Conservation (phyloP, 2,797 vertebrate genomes). For the Silurus aristotelis region DNA sequence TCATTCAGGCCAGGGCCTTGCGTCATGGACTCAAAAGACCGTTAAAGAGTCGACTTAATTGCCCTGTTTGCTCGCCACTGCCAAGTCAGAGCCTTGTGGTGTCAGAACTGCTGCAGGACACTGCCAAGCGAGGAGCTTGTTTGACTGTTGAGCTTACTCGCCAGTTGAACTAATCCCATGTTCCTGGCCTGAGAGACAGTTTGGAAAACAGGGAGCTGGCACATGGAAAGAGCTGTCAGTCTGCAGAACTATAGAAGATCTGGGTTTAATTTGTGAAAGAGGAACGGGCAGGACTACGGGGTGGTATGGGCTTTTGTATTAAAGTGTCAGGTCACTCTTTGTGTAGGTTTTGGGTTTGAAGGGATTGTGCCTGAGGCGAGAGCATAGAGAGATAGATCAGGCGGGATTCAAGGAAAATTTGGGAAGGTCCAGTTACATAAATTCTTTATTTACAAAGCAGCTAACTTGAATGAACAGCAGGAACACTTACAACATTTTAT, state of each 20-base stretch:
- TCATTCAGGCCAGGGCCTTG: conserved; percentile 55
- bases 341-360: not conserved
- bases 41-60: conserved; percentile 56
- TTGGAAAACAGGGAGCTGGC: conserved; percentile 72
- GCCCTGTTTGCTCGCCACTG: conserved; percentile 55
- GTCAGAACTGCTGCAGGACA: conserved; percentile 36
- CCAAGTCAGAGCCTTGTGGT: conserved; percentile 60
- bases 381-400: not conserved
- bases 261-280: conserved; percentile 75
- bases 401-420: not conserved
- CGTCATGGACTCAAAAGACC: conserved; percentile 56
- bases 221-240: conserved; percentile 73
- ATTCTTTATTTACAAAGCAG: not conserved
- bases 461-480: not conserved
- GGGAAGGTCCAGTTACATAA: not conserved
- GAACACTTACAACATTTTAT: not conserved
- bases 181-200: conserved; percentile 66
- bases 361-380: conserved; percentile 12
- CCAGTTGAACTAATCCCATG: conserved; percentile 68
- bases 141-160: conserved; percentile 59
- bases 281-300: conserved; percentile 62
- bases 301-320: conserved; percentile 62
- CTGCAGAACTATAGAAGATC: conserved; percentile 71
- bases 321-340: conserved; percentile 42
- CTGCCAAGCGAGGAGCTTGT: conserved; percentile 53